Conservation (phyloP, 64 coral and sea anemone species). For the Exaiptasia diaphana region DNA sequence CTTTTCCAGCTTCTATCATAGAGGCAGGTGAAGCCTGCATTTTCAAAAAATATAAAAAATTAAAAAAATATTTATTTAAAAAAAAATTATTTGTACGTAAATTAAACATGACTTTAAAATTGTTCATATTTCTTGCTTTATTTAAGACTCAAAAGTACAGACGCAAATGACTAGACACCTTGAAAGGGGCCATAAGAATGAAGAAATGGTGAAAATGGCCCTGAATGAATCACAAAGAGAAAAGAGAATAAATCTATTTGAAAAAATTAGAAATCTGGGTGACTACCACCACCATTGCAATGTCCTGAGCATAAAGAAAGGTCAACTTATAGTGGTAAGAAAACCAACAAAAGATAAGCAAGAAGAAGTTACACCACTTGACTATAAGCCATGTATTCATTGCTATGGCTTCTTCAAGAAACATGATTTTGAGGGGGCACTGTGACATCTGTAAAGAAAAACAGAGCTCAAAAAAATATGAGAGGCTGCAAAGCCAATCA, state of each 20-base stretch:
- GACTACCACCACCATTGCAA: constrained; percentile 53
- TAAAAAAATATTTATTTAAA: too few relatives aligned
- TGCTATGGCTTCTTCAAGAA: constrained; percentile 29
- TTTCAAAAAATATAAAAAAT: too few relatives aligned
- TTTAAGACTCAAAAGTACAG: not conserved
- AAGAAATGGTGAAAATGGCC: not conserved
- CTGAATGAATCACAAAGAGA: not conserved
- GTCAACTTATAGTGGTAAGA: constrained; percentile 39
- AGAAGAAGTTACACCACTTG: not conserved
- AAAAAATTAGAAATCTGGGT: not conserved
- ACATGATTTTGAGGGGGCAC: constrained; percentile 38
- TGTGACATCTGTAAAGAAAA: not conserved
- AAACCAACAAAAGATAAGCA: not conserved
- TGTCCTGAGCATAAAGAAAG: not conserved
- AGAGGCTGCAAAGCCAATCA: not conserved
- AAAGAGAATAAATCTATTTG: not conserved
- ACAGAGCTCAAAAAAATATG: not conserved
- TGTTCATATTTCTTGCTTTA: too few relatives aligned
- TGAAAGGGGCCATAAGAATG: not conserved
- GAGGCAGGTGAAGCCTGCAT: too few relatives aligned
- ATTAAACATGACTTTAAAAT: too few relatives aligned
- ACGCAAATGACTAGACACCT: not conserved
- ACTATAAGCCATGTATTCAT: not conserved
- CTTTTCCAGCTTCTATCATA: too few relatives aligned
- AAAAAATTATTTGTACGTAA: too few relatives aligned